Conservation (phyloP, 2,113 vertebrate species). For the Phalacrocorax pelagicus region DNA sequence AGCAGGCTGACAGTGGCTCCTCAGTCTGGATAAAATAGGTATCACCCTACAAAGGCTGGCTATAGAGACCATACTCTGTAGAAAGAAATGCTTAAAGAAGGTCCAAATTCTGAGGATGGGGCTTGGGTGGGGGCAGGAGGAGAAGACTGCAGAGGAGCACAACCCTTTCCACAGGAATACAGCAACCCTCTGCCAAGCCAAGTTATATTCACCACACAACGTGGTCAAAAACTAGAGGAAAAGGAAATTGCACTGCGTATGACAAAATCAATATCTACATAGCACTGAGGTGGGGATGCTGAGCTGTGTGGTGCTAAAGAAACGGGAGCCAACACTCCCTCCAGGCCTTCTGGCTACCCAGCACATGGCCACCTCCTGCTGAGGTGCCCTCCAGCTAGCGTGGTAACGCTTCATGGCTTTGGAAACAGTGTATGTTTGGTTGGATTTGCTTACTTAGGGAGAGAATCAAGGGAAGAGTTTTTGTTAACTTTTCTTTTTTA, state of each 20-base stretch:
- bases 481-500: background rate
- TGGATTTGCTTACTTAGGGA: background rate
- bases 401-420: background rate
- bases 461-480: background rate
- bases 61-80: background rate
- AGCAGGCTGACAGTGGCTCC: background rate
- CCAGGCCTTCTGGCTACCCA: background rate
- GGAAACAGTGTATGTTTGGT: rapidly evolving
- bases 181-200: background rate
- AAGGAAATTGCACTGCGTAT: background rate
- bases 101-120: background rate
- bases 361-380: background rate
- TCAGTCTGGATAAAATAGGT: background rate
- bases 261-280: background rate
- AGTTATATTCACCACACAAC: rapidly evolving
- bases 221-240: background rate
- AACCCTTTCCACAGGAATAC: rapidly evolving
- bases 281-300: background rate
- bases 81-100: background rate
- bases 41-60: background rate
- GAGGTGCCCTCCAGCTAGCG: background rate
- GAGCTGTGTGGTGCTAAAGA: background rate
- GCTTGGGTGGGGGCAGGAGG: background rate
- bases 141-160: background rate
- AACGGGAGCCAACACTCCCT: background rate